A percentile compares a stretch with the other conserved stretches of the same genome.
These are phyloP conservation scores for Tenebrio molitor DNA, from an alignment of 1,140 invertebrate species.

Conservation along the genomic window DNA sequence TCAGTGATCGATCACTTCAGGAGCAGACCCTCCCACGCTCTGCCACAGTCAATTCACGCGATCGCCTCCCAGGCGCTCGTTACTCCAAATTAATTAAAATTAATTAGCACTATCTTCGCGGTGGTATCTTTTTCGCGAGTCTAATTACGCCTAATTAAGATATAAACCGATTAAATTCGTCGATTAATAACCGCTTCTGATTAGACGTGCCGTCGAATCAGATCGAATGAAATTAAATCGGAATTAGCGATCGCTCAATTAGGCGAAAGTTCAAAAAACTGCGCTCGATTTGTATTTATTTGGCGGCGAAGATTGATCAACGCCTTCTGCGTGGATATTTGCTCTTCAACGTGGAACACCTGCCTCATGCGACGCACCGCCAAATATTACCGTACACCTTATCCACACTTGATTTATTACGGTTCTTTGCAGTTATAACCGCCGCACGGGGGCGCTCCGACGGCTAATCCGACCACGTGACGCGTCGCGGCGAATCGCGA, in stretches of 20 bases:
- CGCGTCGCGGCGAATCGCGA: too few relatives aligned
- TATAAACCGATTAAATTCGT: neutral
- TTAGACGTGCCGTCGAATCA: too few relatives aligned
- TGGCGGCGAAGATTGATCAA: constrained; percentile 6
- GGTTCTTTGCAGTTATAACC: constrained; percentile 44
- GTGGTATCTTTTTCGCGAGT: neutral
- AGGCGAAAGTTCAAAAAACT: neutral
- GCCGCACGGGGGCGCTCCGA: neutral
- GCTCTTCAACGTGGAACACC: constrained; percentile 35
- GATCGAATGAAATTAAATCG: too few relatives aligned
- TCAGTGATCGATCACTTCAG: too few relatives aligned
- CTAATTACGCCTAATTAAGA: neutral
- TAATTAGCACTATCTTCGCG: neutral
- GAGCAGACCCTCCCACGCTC: too few relatives aligned
- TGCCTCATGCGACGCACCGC: constrained; percentile 11
- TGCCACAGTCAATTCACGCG: too few relatives aligned
- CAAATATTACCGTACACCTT: constrained; percentile 15
- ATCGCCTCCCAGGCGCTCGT: too few relatives aligned
- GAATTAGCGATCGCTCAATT: neutral
- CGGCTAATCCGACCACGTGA: too few relatives aligned
- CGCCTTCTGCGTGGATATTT: constrained; percentile 1
- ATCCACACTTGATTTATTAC: constrained; percentile 36
- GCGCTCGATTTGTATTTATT: constrained; percentile 34
- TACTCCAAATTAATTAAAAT: neutral
- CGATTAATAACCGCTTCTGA: neutral